phyloP scores from a whole-genome alignment of 2,113 vertebrate species.

The Planiliza haematocheilus region DNA sequence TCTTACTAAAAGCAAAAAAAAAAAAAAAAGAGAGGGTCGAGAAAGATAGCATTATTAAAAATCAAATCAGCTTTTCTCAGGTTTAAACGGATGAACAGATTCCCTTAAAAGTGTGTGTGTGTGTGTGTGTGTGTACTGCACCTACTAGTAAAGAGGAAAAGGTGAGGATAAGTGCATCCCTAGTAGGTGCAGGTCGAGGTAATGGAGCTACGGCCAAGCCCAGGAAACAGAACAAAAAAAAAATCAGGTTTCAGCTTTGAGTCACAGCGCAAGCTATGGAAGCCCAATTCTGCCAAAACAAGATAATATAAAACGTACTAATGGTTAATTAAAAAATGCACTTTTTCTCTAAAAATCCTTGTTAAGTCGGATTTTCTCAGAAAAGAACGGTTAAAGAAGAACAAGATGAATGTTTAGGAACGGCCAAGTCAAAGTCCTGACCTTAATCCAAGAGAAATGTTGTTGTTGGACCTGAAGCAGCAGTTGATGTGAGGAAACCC shows the following conservation, averaged over 20 bases:
- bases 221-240: slow-evolving; percentile 36
- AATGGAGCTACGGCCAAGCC: slow-evolving; percentile 59
- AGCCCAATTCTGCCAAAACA: slow-evolving; percentile 7
- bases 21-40: slow-evolving; percentile 46
- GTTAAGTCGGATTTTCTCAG: too few species aligned
- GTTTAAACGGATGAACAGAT: slow-evolving; percentile 68
- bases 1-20: slow-evolving; percentile 71
- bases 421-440: too few species aligned
- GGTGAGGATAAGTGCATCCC: slow-evolving; percentile 82
- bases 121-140: slow-evolving; percentile 60
- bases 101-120: slow-evolving; percentile 70
- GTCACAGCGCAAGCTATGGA: not conserved
- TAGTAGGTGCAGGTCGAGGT: slow-evolving; percentile 79
- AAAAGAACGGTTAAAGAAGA: too few species aligned
- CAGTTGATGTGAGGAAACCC: too few species aligned
- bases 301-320: too few species aligned
- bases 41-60: slow-evolving; percentile 48
- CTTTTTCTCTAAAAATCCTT: too few species aligned
- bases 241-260: slow-evolving; percentile 3
- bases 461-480: too few species aligned
- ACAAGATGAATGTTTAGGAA: too few species aligned
- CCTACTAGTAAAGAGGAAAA: slow-evolving; percentile 75
- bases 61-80: slow-evolving; percentile 64
- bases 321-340: too few species aligned
- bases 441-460: too few species aligned